Evolutionary conservation across 2,888 invertebrate genomes (phyloP).

Genomic region (Ametastegia equiseti): DNA sequence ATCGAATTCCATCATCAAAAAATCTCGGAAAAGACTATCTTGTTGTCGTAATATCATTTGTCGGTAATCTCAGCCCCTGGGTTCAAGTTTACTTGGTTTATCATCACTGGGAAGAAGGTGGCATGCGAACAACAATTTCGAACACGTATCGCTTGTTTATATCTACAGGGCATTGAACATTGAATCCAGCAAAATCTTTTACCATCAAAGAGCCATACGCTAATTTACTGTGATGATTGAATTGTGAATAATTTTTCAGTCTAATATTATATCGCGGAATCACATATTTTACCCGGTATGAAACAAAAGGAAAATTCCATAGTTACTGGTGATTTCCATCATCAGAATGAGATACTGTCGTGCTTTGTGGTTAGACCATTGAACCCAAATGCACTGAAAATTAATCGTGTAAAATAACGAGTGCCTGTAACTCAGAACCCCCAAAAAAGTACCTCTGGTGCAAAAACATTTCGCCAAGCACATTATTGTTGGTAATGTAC

Average conservation of each 20-base stretch:
- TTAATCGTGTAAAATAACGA: neutral
- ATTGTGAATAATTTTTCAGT: neutral
- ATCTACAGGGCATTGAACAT: neutral
- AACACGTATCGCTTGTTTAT: neutral
- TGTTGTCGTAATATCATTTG: neutral
- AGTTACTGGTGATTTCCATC: too few relatives aligned
- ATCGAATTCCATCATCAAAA: neutral
- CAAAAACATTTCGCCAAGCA: too few relatives aligned
- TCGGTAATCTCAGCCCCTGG: neutral
- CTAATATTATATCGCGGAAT: neutral
- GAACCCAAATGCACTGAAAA: neutral
- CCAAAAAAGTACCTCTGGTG: too few relatives aligned
- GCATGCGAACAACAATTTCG: constrained; percentile 1
- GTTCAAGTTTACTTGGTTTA: neutral
- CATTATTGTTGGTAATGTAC: neutral
- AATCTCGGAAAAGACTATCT: neutral
- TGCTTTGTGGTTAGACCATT: too few relatives aligned
- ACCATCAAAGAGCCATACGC: neutral
- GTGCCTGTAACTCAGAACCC: neutral
- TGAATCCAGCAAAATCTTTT: neutral
- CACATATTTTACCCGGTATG: neutral
- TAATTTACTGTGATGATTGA: neutral
- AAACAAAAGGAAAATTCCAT: too few relatives aligned
- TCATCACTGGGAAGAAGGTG: neutral
- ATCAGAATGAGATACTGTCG: too few relatives aligned